Base-by-base conservation (phyloP, 2,113 vertebrate genomes). In the Sterna hirundo region DNA sequence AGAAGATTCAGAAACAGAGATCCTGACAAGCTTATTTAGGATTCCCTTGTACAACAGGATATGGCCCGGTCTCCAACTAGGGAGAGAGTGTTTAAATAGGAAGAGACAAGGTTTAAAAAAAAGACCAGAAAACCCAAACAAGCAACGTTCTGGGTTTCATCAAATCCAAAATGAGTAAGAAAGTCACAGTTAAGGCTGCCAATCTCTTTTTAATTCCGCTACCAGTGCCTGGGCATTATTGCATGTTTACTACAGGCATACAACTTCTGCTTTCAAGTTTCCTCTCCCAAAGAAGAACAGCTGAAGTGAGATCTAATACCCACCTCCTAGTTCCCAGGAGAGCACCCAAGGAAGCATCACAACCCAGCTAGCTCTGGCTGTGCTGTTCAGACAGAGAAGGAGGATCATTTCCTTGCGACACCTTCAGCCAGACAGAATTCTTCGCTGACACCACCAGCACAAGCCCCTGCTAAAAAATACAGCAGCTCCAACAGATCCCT, bases 401-500 rank as follows among this genome's bases (percentile, higher is more conserved):
- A 82, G 25, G 49, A 71, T 30, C 29, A 4, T 30, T 34, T 82
- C 76, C 81, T 65, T 16, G n/a, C 36, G 49, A 66, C 54, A 29
- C 34, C 82, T 74, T 64, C 46, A 76, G 66, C 30, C 49, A 66
- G 40, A 11, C 32, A 47, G 30, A 74, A 6, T 71, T 60, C 74
- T 85, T 40, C 6, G 5, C 84, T 86, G 40, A 83, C 57, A n/a
- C 68, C 17, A 90, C 42, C 68, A 92, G 54, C 92, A 86, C 62
- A 77, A 92, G 34, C 51, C 52, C 36, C 88, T 58, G 44, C 32
- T 91, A 70, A 85, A 54, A 11, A 34, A 58, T 62, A 36, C 92
- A 93, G 69, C 86, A 94, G 89, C 89, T 94, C 86, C 84, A 62
- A 49, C 68, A 88, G 70, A 77, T 91, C 93, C 94, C 94, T 16